Conservation (phyloP, 1,140 invertebrate genomes). For the Acromyrmex echinatior region DNA sequence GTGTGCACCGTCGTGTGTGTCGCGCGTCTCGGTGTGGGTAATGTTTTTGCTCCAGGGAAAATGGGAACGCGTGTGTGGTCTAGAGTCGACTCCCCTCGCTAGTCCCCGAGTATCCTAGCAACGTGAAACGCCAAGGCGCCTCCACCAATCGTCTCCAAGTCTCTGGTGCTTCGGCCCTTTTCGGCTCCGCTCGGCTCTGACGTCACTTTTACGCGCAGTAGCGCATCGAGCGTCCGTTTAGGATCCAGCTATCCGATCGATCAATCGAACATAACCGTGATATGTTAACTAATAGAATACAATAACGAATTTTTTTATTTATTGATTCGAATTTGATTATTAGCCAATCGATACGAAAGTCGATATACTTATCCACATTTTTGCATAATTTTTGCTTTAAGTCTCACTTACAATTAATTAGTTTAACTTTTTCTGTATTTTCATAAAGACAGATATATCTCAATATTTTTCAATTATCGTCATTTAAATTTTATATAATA, state of each 20-base stretch:
- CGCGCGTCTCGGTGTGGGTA: conserved; percentile 78
- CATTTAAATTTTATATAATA: not conserved
- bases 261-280: not conserved
- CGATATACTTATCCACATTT: not conserved
- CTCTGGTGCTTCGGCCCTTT: conserved; percentile 73
- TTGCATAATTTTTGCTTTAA: not conserved
- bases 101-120: conserved; percentile 83
- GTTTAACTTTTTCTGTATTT: not conserved
- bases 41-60: conserved; percentile 86
- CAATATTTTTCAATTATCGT: not conserved
- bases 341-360: not conserved
- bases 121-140: conserved; percentile 81
- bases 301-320: not conserved
- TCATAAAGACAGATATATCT: not conserved
- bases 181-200: conserved; percentile 81
- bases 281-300: not conserved
- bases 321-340: too few species aligned
- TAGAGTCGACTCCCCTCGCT: conserved; percentile 77
- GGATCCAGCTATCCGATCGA: conserved; percentile 17
- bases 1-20: conserved; percentile 53
- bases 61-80: conserved; percentile 86
- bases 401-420: not conserved
- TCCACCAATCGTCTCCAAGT: conserved; percentile 79
- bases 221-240: conserved; percentile 63
- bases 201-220: conserved; percentile 79